A percentile compares a stretch with the other conserved stretches of the same genome.
phyloP scores from a whole-genome alignment of 2,797 vertebrate genomes.

The Phoebastria nigripes region DNA sequence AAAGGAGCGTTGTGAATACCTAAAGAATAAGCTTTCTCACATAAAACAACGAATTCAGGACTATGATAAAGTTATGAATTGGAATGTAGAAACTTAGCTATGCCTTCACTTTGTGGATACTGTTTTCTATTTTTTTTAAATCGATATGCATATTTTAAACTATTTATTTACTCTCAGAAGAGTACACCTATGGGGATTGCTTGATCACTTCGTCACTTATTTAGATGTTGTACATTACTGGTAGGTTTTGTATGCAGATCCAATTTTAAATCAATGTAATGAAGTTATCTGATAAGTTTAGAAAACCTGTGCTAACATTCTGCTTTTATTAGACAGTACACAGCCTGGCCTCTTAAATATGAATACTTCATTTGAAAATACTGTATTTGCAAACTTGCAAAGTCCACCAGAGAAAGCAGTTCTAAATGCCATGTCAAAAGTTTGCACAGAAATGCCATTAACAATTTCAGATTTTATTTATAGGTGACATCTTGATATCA shows the following conservation, averaged over 20 bases:
- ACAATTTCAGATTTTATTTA: not conserved
- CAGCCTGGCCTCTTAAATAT: not conserved
- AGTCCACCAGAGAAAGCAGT: not conserved
- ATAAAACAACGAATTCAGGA: slow-evolving; percentile 97
- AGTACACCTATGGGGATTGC: slow-evolving; percentile 7
- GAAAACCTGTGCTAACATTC: not conserved
- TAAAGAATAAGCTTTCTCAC: slow-evolving; percentile 95
- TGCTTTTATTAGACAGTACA: not conserved
- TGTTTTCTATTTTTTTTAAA: slow-evolving; percentile 19
- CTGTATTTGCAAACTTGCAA: not conserved
- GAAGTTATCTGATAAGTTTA: not conserved
- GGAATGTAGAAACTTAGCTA: slow-evolving; percentile 79
- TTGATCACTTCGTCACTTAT: not conserved
- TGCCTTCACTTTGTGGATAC: not conserved
- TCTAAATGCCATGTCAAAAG: not conserved
- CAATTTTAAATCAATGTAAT: not conserved
- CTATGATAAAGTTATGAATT: slow-evolving; percentile 94
- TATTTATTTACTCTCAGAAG: slow-evolving; percentile 67
- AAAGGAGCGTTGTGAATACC: slow-evolving; percentile 94
- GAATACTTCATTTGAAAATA: not conserved
- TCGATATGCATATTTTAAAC: not conserved
- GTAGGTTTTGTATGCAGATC: not conserved
- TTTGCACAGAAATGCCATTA: not conserved
- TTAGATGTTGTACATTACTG: not conserved
- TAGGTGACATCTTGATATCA: not conserved